Evolutionary conservation across 2,113 vertebrate species (phyloP), one percentile per base, ranked within the genome.

Genomic region (Podarcis cretensis): DNA sequence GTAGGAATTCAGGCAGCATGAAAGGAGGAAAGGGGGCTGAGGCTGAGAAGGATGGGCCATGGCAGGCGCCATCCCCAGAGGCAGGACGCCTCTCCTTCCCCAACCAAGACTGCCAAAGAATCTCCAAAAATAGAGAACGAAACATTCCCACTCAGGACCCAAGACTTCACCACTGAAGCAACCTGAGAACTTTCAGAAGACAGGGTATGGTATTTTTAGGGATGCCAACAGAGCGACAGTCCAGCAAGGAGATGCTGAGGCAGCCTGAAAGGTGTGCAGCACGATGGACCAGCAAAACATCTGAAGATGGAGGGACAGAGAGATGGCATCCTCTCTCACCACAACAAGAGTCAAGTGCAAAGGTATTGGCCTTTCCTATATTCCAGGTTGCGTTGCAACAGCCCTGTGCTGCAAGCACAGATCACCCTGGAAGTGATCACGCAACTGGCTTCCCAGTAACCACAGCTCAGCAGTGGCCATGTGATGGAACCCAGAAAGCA

Each of bases 11-110:
- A 90, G 90, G 32, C 84, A 0, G 8, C 2, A 86, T 65, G 86
- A 6, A 35, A 6, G 32, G 2, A 85, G 59, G 82, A 0, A 77
- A 18, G 6, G 0, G 0, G 0, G 0, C 75, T 9, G 6, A 25
- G 1, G 0, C 0, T 0, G 1, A 32, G 35, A 77, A 30, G 84
- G 6, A 43, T 20, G 59, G 0, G 35, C 23, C 77, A 21, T 76
- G 40, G 9, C 14, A 66, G 25, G 30, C 27, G 43, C 83, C 43
- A 18, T 30, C 27, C 43, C 4, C 3, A 2, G 0, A 16, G 1
- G 40, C 20, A 0, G 14, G 2, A 6, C 8, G 30, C 18, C 1
- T n/a, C 5, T 82, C 84, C 35, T 74, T 54, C 9, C 66, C 8
- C 82, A 0, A 25, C 9, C 2, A 21, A 80, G 81, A 68, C 40